Percentiles rank a stretch among this genome's conserved stretches.
These are phyloP conservation scores for Trichonephila clavata DNA, from an alignment of 1,140 invertebrate genomes.

Conservation along the genomic window DNA sequence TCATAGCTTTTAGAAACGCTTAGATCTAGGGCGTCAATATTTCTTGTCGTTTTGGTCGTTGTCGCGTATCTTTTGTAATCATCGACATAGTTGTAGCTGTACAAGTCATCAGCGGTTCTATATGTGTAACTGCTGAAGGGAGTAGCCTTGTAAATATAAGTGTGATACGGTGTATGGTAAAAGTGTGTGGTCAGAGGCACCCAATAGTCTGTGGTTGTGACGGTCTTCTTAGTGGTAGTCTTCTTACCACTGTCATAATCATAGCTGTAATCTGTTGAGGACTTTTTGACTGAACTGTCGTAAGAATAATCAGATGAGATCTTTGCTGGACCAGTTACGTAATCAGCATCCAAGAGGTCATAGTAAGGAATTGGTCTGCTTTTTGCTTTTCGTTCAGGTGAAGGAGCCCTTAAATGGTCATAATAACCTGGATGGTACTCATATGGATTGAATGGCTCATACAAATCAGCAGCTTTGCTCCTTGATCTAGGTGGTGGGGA, in stretches of 20 bases:
- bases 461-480: not conserved
- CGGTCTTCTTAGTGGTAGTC: constrained; percentile 40
- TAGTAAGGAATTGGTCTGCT: constrained; percentile 20
- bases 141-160: constrained; percentile 55
- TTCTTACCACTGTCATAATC: not conserved
- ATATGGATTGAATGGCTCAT: constrained; percentile 30
- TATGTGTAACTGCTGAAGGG: constrained; percentile 68
- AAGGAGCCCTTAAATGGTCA: constrained; percentile 43
- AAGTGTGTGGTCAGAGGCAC: constrained; percentile 68
- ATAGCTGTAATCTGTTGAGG: not conserved
- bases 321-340: constrained; percentile 27
- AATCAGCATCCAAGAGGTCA: not conserved
- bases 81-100: constrained; percentile 64
- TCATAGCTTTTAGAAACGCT: constrained; percentile 47
- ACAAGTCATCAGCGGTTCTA: constrained; percentile 62
- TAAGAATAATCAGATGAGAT: not conserved
- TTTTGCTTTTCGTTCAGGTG: constrained; percentile 6
- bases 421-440: constrained; percentile 50
- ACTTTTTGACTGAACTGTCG: not conserved
- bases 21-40: constrained; percentile 59
- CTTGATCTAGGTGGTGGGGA: not conserved
- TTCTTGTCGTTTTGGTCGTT: constrained; percentile 64
- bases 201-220: constrained; percentile 51
- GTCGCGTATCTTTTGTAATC: constrained; percentile 67
- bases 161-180: constrained; percentile 62